Evolutionary conservation across 2,113 vertebrate genomes (phyloP).

Genomic region (Tor tambroides): DNA sequence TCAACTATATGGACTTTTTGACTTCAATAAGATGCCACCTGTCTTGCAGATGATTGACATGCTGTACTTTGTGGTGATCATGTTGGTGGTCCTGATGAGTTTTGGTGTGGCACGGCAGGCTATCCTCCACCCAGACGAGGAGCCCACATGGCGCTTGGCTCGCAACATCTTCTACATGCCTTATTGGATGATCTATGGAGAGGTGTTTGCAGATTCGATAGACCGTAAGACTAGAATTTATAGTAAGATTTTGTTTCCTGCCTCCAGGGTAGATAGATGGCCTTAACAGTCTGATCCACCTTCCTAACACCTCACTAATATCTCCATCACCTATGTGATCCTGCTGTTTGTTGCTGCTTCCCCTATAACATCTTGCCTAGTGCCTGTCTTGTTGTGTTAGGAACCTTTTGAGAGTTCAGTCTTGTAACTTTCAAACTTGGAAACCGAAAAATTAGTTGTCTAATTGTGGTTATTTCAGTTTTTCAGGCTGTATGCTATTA

Average conservation of each 20-base stretch:
- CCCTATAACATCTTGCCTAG: neutral
- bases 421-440: neutral
- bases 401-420: neutral
- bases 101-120: conserved; percentile 97
- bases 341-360: neutral
- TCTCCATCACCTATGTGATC: neutral
- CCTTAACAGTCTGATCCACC: conserved; percentile 44
- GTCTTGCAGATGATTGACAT: conserved; percentile 94
- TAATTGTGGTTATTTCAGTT: neutral
- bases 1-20: neutral
- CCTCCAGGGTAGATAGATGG: conserved; percentile 88
- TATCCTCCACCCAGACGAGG: conserved; percentile 96
- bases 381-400: neutral
- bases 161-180: conserved; percentile 99
- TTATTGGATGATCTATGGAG: conserved; percentile 99
- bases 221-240: conserved; percentile 99
- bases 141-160: conserved; percentile 96
- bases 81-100: conserved; percentile 98
- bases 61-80: conserved; percentile 99
- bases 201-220: conserved; percentile 99
- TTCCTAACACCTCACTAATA: neutral
- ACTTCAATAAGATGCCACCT: neutral
- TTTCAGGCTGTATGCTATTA: neutral
- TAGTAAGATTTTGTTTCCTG: conserved; percentile 99
- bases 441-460: neutral